phyloP scores from a whole-genome alignment of 2,113 vertebrate genomes.

The Carassius auratus region DNA sequence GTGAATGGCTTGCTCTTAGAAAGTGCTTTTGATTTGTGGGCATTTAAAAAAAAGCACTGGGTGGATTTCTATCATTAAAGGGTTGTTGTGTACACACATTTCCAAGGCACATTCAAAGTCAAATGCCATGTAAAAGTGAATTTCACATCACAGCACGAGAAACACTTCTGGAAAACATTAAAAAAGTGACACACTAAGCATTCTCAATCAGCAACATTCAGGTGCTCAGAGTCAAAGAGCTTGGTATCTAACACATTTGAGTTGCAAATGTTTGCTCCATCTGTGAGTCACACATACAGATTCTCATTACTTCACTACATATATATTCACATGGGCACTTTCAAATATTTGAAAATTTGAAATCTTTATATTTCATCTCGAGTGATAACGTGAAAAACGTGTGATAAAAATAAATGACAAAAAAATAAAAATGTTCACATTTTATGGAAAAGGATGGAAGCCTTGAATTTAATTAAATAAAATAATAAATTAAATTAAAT shows the following conservation, averaged over 20 bases:
- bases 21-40: too few species aligned
- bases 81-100: too few species aligned
- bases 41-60: too few species aligned
- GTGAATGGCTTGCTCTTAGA: too few species aligned
- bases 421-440: background rate
- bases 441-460: background rate
- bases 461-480: too few species aligned
- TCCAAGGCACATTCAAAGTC: too few species aligned
- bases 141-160: background rate
- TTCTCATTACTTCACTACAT: background rate
- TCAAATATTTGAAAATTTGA: background rate
- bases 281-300: background rate
- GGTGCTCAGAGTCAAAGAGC: conserved; percentile 4
- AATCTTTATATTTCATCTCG: background rate
- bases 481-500: too few species aligned
- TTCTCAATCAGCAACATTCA: background rate
- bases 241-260: conserved; percentile 50
- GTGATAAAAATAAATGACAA: background rate
- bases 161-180: background rate
- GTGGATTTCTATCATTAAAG: too few species aligned
- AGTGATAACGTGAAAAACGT: background rate
- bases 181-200: background rate
- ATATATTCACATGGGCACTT: background rate
- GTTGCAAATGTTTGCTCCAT: conserved; percentile 54
- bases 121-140: too few species aligned